Percentiles rank a stretch among this genome's conserved stretches.
Conservation (phyloP, 2,888 invertebrate species). For the Adelognathus sp. region DNA sequence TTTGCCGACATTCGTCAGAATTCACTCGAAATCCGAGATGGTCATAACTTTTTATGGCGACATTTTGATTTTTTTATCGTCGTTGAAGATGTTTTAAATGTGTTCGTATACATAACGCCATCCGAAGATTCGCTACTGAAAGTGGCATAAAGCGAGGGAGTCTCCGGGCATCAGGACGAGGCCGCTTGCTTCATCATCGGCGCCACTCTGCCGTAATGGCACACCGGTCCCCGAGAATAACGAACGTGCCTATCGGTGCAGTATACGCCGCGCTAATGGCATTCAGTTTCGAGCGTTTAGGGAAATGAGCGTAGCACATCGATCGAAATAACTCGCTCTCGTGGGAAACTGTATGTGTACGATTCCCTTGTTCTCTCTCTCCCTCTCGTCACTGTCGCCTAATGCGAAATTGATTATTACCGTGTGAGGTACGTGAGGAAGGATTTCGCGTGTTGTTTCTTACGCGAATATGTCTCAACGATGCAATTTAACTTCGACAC, state of each 20-base stretch:
- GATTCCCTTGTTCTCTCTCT: constrained; percentile 1
- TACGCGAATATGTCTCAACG: not conserved
- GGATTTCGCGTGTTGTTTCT: not conserved
- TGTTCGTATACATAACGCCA: not conserved
- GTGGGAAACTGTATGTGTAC: constrained; percentile 49
- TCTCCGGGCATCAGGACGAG: constrained; percentile 3
- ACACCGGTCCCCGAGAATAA: constrained; percentile 50
- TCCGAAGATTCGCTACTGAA: not conserved
- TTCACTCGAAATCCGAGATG: too few species aligned
- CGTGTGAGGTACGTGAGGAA: not conserved
- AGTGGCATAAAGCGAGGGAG: not conserved
- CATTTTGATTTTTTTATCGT: too few species aligned
- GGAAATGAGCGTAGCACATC: constrained; percentile 54
- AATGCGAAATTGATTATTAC: constrained; percentile 56
- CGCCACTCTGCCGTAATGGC: constrained; percentile 56
- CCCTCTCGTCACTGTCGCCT: constrained; percentile 26
- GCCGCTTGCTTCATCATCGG: constrained; percentile 50
- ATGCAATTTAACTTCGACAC: constrained; percentile 31
- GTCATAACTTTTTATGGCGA: too few species aligned
- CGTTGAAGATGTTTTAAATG: too few species aligned
- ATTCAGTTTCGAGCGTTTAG: constrained; percentile 59
- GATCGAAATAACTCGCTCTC: constrained; percentile 56
- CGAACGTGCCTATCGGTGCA: constrained; percentile 42
- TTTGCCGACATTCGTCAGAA: too few species aligned
- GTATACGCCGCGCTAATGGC: constrained; percentile 50